Evolutionary conservation across 2,888 invertebrate genomes (phyloP).

Genomic region (Apamea monoglypha): DNA sequence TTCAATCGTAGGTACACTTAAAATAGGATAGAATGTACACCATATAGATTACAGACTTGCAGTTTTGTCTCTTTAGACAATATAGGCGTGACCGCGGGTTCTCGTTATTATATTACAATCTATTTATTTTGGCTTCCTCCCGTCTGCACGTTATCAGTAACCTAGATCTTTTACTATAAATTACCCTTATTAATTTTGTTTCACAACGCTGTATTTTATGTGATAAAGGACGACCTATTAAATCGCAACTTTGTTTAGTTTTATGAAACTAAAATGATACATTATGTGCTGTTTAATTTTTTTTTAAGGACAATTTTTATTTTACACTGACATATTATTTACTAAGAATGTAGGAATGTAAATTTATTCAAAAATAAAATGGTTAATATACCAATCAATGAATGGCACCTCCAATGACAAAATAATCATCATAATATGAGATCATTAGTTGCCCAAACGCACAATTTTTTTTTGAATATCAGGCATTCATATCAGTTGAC

Average conservation of each 20-base stretch:
- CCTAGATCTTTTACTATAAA: conserved; percentile 53
- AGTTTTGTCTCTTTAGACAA: not conserved
- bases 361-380: too few relatives aligned
- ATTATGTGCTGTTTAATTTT: too few relatives aligned
- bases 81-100: not conserved
- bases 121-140: conserved; percentile 24
- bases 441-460: not conserved
- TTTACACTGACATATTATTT: too few relatives aligned
- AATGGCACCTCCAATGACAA: not conserved
- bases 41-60: too few relatives aligned
- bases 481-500: not conserved
- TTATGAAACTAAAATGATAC: not conserved
- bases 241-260: not conserved
- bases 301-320: too few relatives aligned
- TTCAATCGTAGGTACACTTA: not conserved
- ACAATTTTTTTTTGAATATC: not conserved
- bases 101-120: conserved; percentile 17
- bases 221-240: conserved; percentile 4
- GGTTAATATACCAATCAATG: not conserved
- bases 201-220: conserved; percentile 22
- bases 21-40: too few relatives aligned
- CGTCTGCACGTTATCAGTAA: conserved; percentile 24
- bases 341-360: too few relatives aligned
- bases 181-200: conserved; percentile 50
- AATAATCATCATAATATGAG: not conserved